phyloP scores from a whole-genome alignment of 2,888 invertebrate species.

The Dichetophora obliterata region DNA sequence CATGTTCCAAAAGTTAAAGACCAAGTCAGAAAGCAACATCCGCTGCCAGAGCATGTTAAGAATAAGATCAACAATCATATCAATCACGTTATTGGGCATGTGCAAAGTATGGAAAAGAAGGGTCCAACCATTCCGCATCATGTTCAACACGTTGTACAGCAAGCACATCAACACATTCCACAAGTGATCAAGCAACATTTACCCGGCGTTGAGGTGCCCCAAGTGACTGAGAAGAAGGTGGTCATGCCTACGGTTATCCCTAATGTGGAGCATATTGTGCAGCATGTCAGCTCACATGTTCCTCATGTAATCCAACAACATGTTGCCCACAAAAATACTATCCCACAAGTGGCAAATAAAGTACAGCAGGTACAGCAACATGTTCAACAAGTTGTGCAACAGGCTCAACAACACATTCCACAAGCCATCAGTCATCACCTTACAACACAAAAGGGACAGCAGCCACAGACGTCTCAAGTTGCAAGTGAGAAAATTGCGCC shows the following conservation, averaged over 20 bases:
- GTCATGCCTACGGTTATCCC: not conserved
- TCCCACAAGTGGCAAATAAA: no score
- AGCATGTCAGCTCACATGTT: constrained; percentile 40
- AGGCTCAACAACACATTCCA: constrained; percentile 8
- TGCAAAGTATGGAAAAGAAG: not conserved
- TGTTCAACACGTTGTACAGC: constrained; percentile 35
- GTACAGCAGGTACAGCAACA: constrained; percentile 42
- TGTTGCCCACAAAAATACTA: no score
- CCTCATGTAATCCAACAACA: constrained; percentile 40
- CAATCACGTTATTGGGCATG: not conserved
- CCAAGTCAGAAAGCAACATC: constrained; percentile 45
- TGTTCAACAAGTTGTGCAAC: constrained; percentile 42
- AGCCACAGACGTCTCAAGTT: not conserved
- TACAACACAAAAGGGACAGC: not conserved
- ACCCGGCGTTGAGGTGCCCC: no score
- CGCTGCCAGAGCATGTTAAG: not conserved
- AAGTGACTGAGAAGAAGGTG: no score
- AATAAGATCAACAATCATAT: not conserved
- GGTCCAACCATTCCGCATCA: not conserved
- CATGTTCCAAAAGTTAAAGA: constrained; percentile 51
- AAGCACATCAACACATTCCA: constrained; percentile 41
- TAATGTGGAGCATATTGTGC: constrained; percentile 28
- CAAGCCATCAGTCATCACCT: not conserved
- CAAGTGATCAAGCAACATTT: constrained; percentile 43
- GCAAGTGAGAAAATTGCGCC: not conserved